Evolutionary conservation across 1,140 invertebrate species (phyloP), one percentile per base, ranked within the genome.

Genomic region (Ectropis grisescens): DNA sequence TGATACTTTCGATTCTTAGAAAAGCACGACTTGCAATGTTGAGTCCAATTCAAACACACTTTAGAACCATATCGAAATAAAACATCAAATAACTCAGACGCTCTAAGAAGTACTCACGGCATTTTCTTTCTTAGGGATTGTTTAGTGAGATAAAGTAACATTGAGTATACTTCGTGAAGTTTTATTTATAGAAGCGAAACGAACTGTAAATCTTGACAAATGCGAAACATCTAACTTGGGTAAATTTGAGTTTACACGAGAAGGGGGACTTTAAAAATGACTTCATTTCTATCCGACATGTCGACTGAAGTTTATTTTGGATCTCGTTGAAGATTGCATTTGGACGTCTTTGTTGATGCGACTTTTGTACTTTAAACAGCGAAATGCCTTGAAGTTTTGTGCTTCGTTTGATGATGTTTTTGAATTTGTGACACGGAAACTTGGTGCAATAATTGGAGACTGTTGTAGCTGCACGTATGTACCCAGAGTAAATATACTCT

Each of bases 221-320:
- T 58, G 47, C 47, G 51, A 52, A 52, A 61, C 58, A 57, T 48
- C 41, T 43, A 53, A 47, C 45, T 51, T 30, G 39, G 45, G 41
- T 42, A 25, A 54, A 49, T 39, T 36, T 37, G n/a, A n/a, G n/a
- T n/a, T n/a, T n/a, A n/a, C 27, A 26, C 23, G n/a, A 15, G 27
- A 33, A 43, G 29, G 40, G 42, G 40, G 51, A 47, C 11, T 58
- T 62, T 58, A 58, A 62, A 66, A 66, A 58, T 58, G 49, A 45
- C 40, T 50, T 38, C 37, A 55, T 54, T 57, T 59, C 44, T 37
- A 65, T 22, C 33, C 29, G 47, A 44, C 36, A 29, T 41, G 29
- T 49, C 47, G 41, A 30, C 22, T 37, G 34, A 45, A 42, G 50
- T 46, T 48, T 57, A 59, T 57, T 66, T 61, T 54, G 11, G 55